Evolutionary conservation across 2,113 vertebrate genomes (phyloP).

Genomic region (Grammomys dolichurus): DNA sequence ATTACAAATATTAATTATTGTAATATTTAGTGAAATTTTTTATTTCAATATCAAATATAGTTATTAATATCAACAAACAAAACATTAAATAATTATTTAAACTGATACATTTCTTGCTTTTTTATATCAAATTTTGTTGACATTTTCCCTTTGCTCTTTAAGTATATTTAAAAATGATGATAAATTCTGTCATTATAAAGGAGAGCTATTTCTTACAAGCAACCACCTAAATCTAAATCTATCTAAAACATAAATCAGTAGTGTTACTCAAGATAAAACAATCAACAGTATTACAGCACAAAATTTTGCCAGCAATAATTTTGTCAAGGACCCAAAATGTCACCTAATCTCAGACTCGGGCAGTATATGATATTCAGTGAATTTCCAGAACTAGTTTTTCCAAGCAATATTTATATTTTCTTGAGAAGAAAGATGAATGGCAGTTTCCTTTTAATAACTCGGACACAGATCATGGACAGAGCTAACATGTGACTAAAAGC

Average conservation of each 20-base stretch:
- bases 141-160: not conserved
- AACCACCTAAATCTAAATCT: too few relatives aligned
- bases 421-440: not conserved
- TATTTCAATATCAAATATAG: not conserved
- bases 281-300: not conserved
- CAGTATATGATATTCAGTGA: not conserved
- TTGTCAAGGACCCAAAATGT: not conserved
- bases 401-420: constrained; percentile 14
- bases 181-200: not conserved
- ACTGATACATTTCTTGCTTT: not conserved
- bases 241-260: not conserved
- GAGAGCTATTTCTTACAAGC: not conserved
- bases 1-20: too few relatives aligned
- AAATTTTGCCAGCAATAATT: constrained; percentile 18
- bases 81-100: not conserved
- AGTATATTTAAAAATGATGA: not conserved
- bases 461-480: not conserved
- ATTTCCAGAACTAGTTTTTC: not conserved
- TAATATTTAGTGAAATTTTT: not conserved
- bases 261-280: not conserved
- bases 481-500: not conserved
- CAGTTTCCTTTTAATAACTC: not conserved
- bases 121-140: not conserved
- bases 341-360: not conserved
- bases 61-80: constrained; percentile 1